phyloP scores from a whole-genome alignment of 1,140 invertebrate species.

The Hycleus phaleratus region DNA sequence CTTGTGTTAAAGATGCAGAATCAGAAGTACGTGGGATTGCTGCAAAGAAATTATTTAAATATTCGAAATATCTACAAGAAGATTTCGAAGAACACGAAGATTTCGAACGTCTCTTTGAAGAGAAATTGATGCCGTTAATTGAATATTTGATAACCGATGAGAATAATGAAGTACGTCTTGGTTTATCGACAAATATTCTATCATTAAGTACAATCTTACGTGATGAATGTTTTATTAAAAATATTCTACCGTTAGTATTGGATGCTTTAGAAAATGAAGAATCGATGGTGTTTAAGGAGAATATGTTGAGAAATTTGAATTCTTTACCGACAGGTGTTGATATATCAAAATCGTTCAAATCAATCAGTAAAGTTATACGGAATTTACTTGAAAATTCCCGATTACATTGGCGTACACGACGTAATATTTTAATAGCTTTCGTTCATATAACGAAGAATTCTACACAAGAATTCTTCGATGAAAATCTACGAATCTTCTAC shows the following conservation, averaged over 20 bases:
- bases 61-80: constrained; percentile 24
- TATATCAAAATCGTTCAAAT: constrained; percentile 18
- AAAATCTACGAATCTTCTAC: constrained; percentile 31
- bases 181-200: constrained; percentile 28
- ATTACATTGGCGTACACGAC: constrained; percentile 32
- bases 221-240: constrained; percentile 24
- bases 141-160: constrained; percentile 23
- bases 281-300: constrained; percentile 28
- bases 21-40: constrained; percentile 25
- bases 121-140: constrained; percentile 30
- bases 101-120: constrained; percentile 23
- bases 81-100: constrained; percentile 15
- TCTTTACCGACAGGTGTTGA: constrained; percentile 20
- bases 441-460: constrained; percentile 30
- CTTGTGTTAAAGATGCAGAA: constrained; percentile 27
- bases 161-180: constrained; percentile 26
- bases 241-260: constrained; percentile 28
- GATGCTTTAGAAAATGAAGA: constrained; percentile 26
- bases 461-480: constrained; percentile 30
- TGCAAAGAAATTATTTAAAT: constrained; percentile 27
- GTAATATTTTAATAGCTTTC: constrained; percentile 30
- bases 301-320: constrained; percentile 30
- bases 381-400: constrained; percentile 26
- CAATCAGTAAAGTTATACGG: constrained; percentile 23
- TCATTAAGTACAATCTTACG: constrained; percentile 21